Evolutionary conservation across 2,113 vertebrate genomes (phyloP).

Genomic region (Bettongia penicillata): DNA sequence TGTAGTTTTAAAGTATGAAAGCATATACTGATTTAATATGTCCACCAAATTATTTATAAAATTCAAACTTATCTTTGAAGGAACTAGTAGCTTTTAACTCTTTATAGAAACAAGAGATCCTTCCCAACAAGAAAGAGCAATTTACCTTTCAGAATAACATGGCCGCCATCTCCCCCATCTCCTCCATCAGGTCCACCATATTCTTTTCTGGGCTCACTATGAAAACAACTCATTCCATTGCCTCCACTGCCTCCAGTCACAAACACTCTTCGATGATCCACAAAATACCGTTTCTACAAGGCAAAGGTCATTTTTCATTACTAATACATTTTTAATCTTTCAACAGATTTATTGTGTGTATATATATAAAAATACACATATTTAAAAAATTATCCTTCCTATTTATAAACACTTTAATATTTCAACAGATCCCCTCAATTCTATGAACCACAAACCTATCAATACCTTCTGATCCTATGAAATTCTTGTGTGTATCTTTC

Average conservation of each 20-base stretch:
- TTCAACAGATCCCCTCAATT: not conserved
- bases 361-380: not conserved
- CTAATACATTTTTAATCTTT: not conserved
- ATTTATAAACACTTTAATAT: not conserved
- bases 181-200: constrained; percentile 97
- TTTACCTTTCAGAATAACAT: constrained; percentile 92
- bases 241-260: constrained; percentile 91
- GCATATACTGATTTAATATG: rapidly evolving
- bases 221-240: constrained; percentile 88
- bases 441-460: not conserved
- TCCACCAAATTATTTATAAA: rapidly evolving
- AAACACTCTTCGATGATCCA: constrained; percentile 90
- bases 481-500: not conserved
- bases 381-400: not conserved
- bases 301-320: not conserved
- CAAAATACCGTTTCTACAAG: constrained; percentile 90
- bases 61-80: not conserved
- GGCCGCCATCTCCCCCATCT: constrained; percentile 93
- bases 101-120: rapidly evolving
- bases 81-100: too few species aligned
- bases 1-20: not conserved
- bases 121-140: not conserved
- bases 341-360: not conserved
- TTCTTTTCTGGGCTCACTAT: constrained; percentile 95
- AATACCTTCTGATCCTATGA: not conserved